Evolutionary conservation across 1,140 invertebrate genomes (phyloP).

Genomic region (Brachionus angularis): DNA sequence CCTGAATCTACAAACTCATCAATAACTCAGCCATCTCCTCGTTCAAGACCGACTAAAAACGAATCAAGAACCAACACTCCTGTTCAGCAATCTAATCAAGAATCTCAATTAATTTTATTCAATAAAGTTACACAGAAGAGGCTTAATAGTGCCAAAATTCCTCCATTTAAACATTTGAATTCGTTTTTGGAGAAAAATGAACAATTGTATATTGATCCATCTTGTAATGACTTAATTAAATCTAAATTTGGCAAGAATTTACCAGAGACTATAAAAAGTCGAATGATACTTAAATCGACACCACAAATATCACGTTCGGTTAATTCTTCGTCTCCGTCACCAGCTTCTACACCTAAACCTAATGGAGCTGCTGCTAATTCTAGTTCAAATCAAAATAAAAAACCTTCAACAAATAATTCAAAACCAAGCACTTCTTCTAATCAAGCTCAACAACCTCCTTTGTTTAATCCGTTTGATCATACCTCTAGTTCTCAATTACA

Average conservation of each 20-base stretch:
- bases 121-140: slow-evolving; percentile 17
- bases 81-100: not conserved
- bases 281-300: not conserved
- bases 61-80: not conserved
- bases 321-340: not conserved
- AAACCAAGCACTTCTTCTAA: not conserved
- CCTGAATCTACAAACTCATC: not conserved
- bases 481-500: no score
- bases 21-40: not conserved
- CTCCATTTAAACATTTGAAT: slow-evolving; percentile 2
- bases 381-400: not conserved
- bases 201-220: slow-evolving; percentile 8
- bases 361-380: not conserved
- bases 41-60: not conserved
- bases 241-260: slow-evolving; percentile 29
- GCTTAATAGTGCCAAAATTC: not conserved
- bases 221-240: not conserved
- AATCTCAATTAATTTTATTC: not conserved
- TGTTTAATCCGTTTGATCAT: no score
- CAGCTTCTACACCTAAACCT: not conserved
- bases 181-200: slow-evolving; percentile 37
- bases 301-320: not conserved
- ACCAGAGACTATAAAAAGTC: slow-evolving; percentile 12
- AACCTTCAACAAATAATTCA: not conserved
- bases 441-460: not conserved